Evolutionary conservation across 2,113 vertebrate species (phyloP), one percentile per base, ranked within the genome.

Genomic region (Alouatta palliata): DNA sequence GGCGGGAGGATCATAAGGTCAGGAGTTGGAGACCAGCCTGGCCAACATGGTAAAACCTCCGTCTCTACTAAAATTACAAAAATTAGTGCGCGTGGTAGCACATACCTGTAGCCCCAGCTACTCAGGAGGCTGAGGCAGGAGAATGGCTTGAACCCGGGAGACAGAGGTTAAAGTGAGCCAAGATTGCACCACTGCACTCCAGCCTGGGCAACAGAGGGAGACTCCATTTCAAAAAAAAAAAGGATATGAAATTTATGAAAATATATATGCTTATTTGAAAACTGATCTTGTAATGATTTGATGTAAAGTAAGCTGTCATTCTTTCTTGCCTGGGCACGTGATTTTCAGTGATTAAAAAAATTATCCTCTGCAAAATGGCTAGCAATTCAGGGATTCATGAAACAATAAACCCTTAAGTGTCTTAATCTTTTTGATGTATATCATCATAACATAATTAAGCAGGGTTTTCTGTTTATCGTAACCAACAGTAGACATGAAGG

Each of bases 341-440:
- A 66, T 92, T 96, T 94, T 96, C 49, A 77, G 54, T 90, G n/a
- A 52, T 58, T 47, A 84, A 85, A 94, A 93, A 77, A 92, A 61
- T 79, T 94, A 25, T n/a, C 79, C 2, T 83, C 13, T 73, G 21
- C 64, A 95, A 83, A 56, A 93, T 93, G 79, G 35, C 25, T 77
- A 43, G 40, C 40, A 91, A 2, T 75, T 95, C 40, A 96, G 83
- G 40, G 17, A 83, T 52, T 58, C 23, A 58, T 86, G 35, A 70
- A 71, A 94, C 87, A 94, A n/a, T 23, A 90, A 84, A 71, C 13
- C 8, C 64, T 92, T 75, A 91, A 54, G 84, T 91, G 77, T 92
- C 32, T 92, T 92, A 79, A 56, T 79, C 6, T 84, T 73, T 80
- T 91, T 9, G 45, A 1, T 52, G 0, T 52, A 21, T 86, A 68